A percentile compares a stretch with the other conserved stretches of the same genome.
phyloP scores from a whole-genome alignment of 2,113 vertebrate genomes.

The Sclerurus mexicanus region DNA sequence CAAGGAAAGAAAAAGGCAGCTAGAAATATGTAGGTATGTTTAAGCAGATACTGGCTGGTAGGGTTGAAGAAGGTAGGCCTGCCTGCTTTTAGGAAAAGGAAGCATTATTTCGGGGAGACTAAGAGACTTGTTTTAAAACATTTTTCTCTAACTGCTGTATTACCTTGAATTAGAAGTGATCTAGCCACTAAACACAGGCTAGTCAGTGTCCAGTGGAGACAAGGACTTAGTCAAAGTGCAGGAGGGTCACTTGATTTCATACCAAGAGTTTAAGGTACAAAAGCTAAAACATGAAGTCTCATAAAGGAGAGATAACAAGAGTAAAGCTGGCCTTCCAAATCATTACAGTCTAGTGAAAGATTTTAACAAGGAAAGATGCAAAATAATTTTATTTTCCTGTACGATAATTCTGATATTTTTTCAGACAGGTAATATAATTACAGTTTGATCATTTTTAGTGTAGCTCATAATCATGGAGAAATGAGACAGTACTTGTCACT shows the following conservation, averaged over 20 bases:
- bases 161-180: neutral
- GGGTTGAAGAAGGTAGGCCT: neutral
- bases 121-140: neutral
- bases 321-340: neutral
- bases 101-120: neutral
- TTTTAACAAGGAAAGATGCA: neutral
- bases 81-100: neutral
- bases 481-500: neutral
- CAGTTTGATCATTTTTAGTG: neutral
- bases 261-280: neutral
- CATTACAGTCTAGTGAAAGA: neutral
- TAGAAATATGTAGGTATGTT: neutral
- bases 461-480: neutral
- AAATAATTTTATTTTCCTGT: neutral
- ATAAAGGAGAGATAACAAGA: neutral
- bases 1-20: neutral
- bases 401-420: neutral
- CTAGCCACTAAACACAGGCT: neutral
- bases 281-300: neutral
- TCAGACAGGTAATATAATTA: neutral
- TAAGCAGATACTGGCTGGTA: neutral
- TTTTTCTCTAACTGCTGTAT: neutral
- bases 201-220: neutral
- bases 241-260: neutral
- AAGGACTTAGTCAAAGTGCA: neutral